Percentiles rank a stretch among this genome's conserved stretches.
Conservation (phyloP, 1,140 invertebrate species). For the Steinernema khuongi region DNA sequence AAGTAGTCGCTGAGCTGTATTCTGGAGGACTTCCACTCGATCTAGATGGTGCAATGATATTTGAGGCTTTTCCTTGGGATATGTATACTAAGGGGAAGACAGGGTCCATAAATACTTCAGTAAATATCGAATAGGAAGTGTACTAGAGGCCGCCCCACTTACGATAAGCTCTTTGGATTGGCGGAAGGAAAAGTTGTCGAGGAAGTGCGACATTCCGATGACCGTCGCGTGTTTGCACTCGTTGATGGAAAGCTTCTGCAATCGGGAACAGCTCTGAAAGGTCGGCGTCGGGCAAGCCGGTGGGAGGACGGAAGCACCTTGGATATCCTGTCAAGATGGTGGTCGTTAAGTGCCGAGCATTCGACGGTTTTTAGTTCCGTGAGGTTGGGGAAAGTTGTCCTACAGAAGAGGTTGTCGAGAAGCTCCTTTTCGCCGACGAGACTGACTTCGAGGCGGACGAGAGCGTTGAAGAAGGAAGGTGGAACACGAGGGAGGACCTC, state of each 20-base stretch:
- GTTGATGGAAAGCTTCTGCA: not conserved
- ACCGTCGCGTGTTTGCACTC: not conserved
- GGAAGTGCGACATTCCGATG: not conserved
- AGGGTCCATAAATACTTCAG: not conserved
- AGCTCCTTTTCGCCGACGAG: not conserved
- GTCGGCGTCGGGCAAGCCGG: not conserved
- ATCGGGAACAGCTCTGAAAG: not conserved
- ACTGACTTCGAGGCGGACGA: not conserved
- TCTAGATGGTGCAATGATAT: too few species aligned
- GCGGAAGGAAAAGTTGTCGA: not conserved
- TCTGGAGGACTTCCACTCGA: not conserved
- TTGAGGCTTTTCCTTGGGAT: too few species aligned
- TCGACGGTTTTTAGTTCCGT: not conserved
- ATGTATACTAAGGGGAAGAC: not conserved
- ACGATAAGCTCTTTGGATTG: not conserved
- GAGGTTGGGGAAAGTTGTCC: not conserved
- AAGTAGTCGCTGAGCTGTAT: slow-evolving; percentile 10
- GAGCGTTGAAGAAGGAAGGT: not conserved
- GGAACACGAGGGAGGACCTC: not conserved
- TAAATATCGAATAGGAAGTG: not conserved
- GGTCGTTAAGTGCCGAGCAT: not conserved
- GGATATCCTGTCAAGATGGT: not conserved
- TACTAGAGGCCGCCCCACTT: not conserved
- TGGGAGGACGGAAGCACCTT: not conserved
- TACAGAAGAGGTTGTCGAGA: not conserved